phyloP scores from a whole-genome alignment of 2,113 vertebrate species.

The Phrynosoma blainvillii region DNA sequence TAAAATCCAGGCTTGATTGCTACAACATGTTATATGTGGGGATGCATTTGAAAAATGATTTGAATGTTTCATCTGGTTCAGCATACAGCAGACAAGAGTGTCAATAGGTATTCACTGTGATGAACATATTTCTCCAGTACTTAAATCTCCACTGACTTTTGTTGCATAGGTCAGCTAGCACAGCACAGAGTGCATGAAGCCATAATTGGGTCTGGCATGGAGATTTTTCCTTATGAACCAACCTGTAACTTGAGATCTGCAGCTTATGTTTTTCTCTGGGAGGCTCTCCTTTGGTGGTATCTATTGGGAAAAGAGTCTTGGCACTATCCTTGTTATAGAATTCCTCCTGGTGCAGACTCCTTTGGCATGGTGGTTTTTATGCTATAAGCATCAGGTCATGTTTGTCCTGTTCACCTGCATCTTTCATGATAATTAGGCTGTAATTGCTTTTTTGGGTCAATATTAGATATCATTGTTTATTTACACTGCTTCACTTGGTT shows the following conservation, averaged over 20 bases:
- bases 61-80: neutral
- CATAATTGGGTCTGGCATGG: neutral
- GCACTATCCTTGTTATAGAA: neutral
- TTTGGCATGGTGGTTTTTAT: neutral
- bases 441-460: neutral
- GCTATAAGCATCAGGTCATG: neutral
- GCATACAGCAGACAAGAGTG: neutral
- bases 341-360: neutral
- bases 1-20: neutral
- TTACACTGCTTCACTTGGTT: neutral
- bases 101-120: neutral
- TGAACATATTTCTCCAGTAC: neutral
- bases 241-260: neutral
- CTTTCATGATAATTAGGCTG: neutral
- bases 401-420: neutral
- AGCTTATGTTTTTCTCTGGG: neutral
- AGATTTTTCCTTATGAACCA: neutral
- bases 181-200: neutral
- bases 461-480: neutral
- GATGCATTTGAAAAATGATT: neutral
- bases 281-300: neutral
- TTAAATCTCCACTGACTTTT: neutral
- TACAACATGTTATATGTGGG: neutral
- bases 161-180: neutral
- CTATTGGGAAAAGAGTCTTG: no score